Base-by-base conservation (phyloP, 2,797 vertebrate species). In the Neopelma chrysocephalum region DNA sequence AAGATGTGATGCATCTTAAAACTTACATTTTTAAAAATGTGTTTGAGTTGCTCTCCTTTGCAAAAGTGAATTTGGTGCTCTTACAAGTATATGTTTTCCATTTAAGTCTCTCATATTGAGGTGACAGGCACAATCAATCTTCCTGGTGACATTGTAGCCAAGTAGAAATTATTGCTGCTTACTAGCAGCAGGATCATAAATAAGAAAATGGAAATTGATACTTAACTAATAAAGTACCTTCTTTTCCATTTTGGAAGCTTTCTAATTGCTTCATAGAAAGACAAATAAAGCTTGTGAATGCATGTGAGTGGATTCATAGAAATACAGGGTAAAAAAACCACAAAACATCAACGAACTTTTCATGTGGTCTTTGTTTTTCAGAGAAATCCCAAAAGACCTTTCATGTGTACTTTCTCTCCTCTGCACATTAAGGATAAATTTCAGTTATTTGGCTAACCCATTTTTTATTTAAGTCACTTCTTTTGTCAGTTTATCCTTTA, bases 191-290 rank as follows among this genome's bases (percentile, higher is more conserved):
- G 97, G 98, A 98, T 98, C 97, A 98, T 98, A 98, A 99, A 98
- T 98, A 98, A 98, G 98, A 98, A 99, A 98, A 98, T 97, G 98
- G 98, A 98, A 99, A 98, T 98, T 98, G 96, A 98, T 98, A 97
- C 98, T 98, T 99, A 99, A 99, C 98, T 98, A 99, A 99, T 98
- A 99, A 98, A 98, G 97, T 98, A 98, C 97, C 98, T 98, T 98
- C 96, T 97, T 98, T 97, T 97, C 96, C 97, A 89, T 58, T 97
- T 96, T 87, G 40, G 97, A 98, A 97, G 95, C 95, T 95, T 94
- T 87, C 83, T 94, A 94, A 76, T 43, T 85, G 29, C 76, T 96
- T 95, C 83, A 66, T 26, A 60, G n/a, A 93, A 95, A 76, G 53
- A 77, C 45, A 91, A 89, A 85, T 38, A 79, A 86, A 56, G 22